Conservation (phyloP, 2,113 vertebrate genomes). For the Mandrillus leucophaeus region DNA sequence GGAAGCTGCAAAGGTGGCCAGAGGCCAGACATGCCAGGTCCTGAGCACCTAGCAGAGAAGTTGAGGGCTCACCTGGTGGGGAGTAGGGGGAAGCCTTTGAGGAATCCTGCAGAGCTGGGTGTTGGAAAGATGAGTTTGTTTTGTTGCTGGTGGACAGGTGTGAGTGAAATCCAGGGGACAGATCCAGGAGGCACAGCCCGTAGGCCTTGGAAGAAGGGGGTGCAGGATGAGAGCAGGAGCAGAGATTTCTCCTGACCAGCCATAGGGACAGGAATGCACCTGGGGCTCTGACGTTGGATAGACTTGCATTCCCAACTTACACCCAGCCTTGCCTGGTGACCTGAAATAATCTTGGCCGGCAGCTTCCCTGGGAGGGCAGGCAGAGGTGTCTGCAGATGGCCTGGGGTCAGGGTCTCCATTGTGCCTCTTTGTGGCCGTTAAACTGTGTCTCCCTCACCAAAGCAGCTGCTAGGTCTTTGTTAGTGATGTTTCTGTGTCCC, state of each 20-base stretch:
- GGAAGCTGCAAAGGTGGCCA: not conserved
- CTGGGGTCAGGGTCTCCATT: not conserved
- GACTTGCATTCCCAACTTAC: not conserved
- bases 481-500: not conserved
- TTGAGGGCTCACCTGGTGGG: not conserved
- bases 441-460: not conserved
- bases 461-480: not conserved
- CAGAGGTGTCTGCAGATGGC: not conserved
- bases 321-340: not conserved
- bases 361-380: not conserved
- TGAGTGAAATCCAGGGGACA: not conserved
- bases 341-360: not conserved
- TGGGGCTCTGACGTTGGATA: not conserved
- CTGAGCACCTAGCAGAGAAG: not conserved
- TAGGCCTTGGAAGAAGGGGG: not conserved
- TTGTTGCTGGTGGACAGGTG: not conserved
- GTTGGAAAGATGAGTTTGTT: not conserved
- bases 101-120: not conserved
- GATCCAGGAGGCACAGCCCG: not conserved
- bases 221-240: not conserved
- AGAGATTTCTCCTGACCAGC: not conserved
- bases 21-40: not conserved
- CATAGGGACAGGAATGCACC: not conserved
- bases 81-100: not conserved
- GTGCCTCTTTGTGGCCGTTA: not conserved